phyloP scores from a whole-genome alignment of 53 echinoderm and acorn worm genomes.

The Paracentrotus lividus region DNA sequence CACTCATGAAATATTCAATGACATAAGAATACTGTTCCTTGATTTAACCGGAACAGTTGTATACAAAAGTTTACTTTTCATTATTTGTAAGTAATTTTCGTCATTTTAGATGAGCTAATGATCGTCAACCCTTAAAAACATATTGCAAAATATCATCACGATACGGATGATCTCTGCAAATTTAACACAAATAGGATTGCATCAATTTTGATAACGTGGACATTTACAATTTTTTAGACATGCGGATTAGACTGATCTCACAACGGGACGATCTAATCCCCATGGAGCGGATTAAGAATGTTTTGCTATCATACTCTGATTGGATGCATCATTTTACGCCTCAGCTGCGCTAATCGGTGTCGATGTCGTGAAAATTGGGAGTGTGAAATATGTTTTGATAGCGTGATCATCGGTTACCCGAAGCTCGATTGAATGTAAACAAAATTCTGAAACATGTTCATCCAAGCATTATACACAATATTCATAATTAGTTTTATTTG shows the following conservation, averaged over 20 bases:
- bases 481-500: no score
- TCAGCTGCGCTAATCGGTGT: background rate
- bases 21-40: background rate
- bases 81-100: background rate
- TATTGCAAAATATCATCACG: background rate
- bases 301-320: background rate
- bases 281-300: conserved; percentile 38
- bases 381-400: background rate
- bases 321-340: conserved; percentile 34
- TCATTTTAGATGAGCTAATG: background rate
- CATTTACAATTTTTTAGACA: background rate
- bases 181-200: conserved; percentile 7
- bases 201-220: background rate
- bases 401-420: background rate
- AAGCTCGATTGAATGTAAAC: background rate
- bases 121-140: background rate
- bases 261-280: conserved; percentile 36
- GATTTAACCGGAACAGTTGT: no score
- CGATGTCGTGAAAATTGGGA: background rate
- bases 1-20: background rate
- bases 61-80: conserved; percentile 28
- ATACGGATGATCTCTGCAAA: conserved; percentile 17
- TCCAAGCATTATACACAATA: no score
- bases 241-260: background rate
- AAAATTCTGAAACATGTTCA: background rate